Conservation (phyloP, 2,888 invertebrate genomes). For the Amphimallon solstitiale region DNA sequence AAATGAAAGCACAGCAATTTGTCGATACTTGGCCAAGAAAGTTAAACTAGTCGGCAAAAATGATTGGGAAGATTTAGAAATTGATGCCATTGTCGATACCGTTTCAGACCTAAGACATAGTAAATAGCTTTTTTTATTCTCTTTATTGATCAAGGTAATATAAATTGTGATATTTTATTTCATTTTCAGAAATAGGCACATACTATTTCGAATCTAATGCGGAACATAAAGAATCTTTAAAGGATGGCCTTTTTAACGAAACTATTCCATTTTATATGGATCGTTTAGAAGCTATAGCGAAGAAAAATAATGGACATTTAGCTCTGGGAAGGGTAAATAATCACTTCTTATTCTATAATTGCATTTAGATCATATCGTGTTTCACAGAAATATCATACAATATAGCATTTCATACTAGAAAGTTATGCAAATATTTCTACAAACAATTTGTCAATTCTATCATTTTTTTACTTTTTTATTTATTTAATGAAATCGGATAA, state of each 20-base stretch:
- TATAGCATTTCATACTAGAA: too few species aligned
- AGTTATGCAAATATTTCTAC: too few species aligned
- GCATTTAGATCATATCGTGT: background rate
- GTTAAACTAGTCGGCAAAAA: conserved; percentile 67
- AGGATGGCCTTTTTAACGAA: conserved; percentile 63
- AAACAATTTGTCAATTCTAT: too few species aligned
- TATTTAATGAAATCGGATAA: too few species aligned
- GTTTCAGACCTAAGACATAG: too few species aligned
- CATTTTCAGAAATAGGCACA: conserved; percentile 62
- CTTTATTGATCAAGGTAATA: too few species aligned
- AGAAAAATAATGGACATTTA: conserved; percentile 69
- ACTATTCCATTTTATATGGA: conserved; percentile 67
- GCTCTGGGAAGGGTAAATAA: conserved; percentile 52
- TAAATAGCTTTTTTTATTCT: too few species aligned
- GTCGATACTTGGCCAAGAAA: conserved; percentile 71
- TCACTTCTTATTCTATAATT: background rate
- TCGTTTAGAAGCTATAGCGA: conserved; percentile 67
- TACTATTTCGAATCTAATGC: conserved; percentile 67
- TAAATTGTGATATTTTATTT: too few species aligned
- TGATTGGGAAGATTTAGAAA: conserved; percentile 68
- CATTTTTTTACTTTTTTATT: too few species aligned
- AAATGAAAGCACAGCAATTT: conserved; percentile 69
- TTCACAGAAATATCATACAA: too few species aligned
- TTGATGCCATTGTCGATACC: conserved; percentile 70
- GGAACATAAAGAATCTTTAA: conserved; percentile 63